Evolutionary conservation across 2,888 invertebrate genomes (phyloP).

Genomic region (Vesta saturnalis): DNA sequence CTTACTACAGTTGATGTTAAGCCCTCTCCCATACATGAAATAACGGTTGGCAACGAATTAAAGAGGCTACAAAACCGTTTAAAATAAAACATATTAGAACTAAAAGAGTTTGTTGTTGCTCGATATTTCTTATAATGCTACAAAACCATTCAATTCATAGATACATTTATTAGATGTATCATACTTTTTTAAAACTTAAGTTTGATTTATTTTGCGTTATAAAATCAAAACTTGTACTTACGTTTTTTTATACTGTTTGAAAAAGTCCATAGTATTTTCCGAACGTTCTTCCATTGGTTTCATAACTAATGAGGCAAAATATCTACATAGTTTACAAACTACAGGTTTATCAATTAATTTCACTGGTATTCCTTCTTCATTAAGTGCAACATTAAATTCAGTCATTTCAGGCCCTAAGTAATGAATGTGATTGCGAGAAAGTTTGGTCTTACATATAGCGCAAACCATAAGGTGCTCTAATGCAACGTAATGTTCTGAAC

Average conservation of each 20-base stretch:
- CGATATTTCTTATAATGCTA: too few species aligned
- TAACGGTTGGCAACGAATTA: too few species aligned
- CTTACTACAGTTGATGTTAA: too few species aligned
- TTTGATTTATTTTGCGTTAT: too few species aligned
- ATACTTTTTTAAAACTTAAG: too few species aligned
- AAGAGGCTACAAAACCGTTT: too few species aligned
- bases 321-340: slow-evolving; percentile 84
- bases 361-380: slow-evolving; percentile 74
- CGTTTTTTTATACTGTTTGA: slow-evolving; percentile 72
- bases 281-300: slow-evolving; percentile 67
- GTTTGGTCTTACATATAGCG: slow-evolving; percentile 77
- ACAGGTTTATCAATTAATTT: slow-evolving; percentile 74
- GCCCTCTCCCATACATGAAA: too few species aligned
- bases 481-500: slow-evolving; percentile 74
- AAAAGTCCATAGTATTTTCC: slow-evolving; percentile 65
- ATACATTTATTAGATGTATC: too few species aligned
- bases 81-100: too few species aligned
- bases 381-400: slow-evolving; percentile 65
- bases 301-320: slow-evolving; percentile 77
- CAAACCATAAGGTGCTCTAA: slow-evolving; percentile 81
- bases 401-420: slow-evolving; percentile 70
- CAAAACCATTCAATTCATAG: too few species aligned
- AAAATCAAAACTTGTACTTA: slow-evolving; percentile 51
- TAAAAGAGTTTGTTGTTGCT: too few species aligned
- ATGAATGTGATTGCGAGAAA: slow-evolving; percentile 81